A percentile compares a stretch with the other conserved stretches of the same genome.
Evolutionary conservation across 2,113 vertebrate species (phyloP).

Genomic region (Antennarius striatus): DNA sequence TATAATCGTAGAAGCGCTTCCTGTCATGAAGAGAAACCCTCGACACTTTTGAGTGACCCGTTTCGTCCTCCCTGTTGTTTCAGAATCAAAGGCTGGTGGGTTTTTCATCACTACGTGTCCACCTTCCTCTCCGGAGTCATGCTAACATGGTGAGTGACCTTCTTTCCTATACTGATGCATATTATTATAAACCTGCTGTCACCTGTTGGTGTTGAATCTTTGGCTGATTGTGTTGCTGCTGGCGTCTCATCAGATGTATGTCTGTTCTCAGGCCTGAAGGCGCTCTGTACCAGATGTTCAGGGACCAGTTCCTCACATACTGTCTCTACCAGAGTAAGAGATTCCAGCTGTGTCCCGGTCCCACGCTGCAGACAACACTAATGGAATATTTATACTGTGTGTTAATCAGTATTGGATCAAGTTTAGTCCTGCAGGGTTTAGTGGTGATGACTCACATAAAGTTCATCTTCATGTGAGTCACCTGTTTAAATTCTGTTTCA

Average conservation of each 20-base stretch:
- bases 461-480: no score
- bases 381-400: no score
- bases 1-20: background rate
- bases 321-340: slow-evolving; percentile 96
- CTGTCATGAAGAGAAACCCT: no score
- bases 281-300: slow-evolving; percentile 95
- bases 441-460: no score
- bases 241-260: background rate
- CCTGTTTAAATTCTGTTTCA: no score
- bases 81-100: slow-evolving; percentile 99
- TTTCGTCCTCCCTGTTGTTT: slow-evolving; percentile 32
- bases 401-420: no score
- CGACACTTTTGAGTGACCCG: no score
- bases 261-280: slow-evolving; percentile 88
- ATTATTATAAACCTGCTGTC: no score
- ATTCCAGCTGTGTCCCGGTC: background rate
- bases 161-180: no score
- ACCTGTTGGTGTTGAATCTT: no score
- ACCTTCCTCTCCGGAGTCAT: slow-evolving; percentile 97
- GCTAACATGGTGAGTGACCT: slow-evolving; percentile 90
- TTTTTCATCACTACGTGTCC: slow-evolving; percentile 94
- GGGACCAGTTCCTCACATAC: slow-evolving; percentile 94
- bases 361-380: no score
- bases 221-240: background rate
- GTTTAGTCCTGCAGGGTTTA: no score